Base-by-base conservation (phyloP, 2,113 vertebrate species). In the Potamarius usumacintae region DNA sequence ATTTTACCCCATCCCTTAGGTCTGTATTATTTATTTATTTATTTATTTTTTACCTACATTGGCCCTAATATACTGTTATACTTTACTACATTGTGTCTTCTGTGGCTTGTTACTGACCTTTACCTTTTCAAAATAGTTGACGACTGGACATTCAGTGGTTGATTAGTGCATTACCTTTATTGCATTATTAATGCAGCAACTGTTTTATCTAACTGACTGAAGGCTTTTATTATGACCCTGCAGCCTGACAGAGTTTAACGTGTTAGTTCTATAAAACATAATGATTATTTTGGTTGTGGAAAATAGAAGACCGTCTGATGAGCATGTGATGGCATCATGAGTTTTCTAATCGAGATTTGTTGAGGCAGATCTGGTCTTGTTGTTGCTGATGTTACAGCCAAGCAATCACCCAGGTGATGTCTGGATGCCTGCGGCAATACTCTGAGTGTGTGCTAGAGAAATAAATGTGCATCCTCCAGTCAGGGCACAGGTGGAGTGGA, bases 331-430 rank as follows among this genome's bases (percentile, higher is more conserved):
- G 9, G 5, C 76, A 55, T 78, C 52, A 57, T 42, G 7, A 82
- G 17, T 60, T 82, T 82, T 81, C 77, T 11, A 58, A 80, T 60
- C 6, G 18, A 60, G 4, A 22, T 82, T 11, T 42, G 17, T 42
- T 82, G 17, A 42, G 79, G 48, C 62, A 78, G 50, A 62, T 65
- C 60, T 3, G 11, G 65, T 79, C 55, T 79, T 30, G 27, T 57
- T 12, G 0, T 8, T 48, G 63, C 74, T 78, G 76, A 77, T 84
- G 81, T 74, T 87, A 74, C n/a, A 53, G 27, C 14, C 11, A 30
- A 57, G 84, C 52, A 83, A 57, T 89, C 79, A 60, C 27, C 58
- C 69, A 48, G 77, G 60, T 48, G 27, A 57, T 83, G 10, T 83
- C 22, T 14, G 12, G 42, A 81, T 52, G 25, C 72, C 50, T 34